Conservation (phyloP, 2,888 invertebrate genomes). For the Melangyna quadrimaculata region DNA sequence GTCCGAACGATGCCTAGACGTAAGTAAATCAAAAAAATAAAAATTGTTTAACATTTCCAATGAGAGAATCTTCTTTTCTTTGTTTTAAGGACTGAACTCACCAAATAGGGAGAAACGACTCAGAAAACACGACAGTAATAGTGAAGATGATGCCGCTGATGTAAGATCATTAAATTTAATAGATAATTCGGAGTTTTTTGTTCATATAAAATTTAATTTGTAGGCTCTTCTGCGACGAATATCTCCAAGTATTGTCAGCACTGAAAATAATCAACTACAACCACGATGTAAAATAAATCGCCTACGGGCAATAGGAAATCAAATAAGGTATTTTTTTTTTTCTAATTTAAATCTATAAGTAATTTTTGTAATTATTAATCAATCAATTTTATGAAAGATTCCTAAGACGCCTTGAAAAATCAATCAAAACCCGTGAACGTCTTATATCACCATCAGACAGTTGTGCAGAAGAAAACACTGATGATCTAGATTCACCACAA, state of each 20-base stretch:
- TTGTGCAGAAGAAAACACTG: constrained; percentile 82
- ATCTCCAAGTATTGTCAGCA: constrained; percentile 83
- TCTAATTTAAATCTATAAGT: not conserved
- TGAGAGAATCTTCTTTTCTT: not conserved
- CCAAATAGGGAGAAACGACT: constrained; percentile 76
- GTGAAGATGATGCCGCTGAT: constrained; percentile 82
- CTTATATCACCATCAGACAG: constrained; percentile 81
- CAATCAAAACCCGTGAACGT: constrained; percentile 86
- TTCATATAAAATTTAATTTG: constrained; percentile 44
- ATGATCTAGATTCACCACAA: constrained; percentile 85
- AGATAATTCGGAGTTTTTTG: not conserved
- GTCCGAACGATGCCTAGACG: constrained; percentile 75
- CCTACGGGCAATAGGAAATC: constrained; percentile 88
- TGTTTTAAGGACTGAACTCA: constrained; percentile 73
- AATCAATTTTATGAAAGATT: constrained; percentile 82
- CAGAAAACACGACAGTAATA: constrained; percentile 81
- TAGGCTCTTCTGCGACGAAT: constrained; percentile 84
- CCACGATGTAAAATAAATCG: constrained; percentile 84
- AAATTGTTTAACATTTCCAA: not conserved
- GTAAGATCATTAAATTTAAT: constrained; percentile 76
- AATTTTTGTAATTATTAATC: not conserved
- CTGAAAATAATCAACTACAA: constrained; percentile 79
- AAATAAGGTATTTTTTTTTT: constrained; percentile 85
- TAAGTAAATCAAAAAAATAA: constrained; percentile 60
- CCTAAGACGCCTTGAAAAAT: constrained; percentile 86